Conservation (phyloP, 53 echinoderm and acorn worm genomes). For the Hippasteria phrygiana region DNA sequence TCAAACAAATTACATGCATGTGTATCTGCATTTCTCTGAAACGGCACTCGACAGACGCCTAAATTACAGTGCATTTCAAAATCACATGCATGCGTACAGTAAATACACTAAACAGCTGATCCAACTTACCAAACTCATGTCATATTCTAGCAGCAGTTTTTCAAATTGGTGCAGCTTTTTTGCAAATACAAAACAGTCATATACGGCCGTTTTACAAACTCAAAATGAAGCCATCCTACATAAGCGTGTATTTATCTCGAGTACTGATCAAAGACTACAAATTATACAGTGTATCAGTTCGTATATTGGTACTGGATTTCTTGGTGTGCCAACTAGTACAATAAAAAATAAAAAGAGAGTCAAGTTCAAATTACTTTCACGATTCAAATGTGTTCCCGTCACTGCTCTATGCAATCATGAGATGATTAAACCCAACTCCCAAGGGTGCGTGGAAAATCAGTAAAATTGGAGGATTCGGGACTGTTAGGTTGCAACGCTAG, state of each 20-base stretch:
- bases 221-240: neutral
- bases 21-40: neutral
- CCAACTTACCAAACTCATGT: neutral
- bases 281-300: neutral
- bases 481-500: too few relatives aligned
- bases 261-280: neutral
- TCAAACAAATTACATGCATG: too few relatives aligned
- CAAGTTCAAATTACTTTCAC: neutral
- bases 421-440: too few relatives aligned
- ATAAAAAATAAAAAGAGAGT: too few relatives aligned
- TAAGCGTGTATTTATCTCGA: neutral
- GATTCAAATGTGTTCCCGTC: neutral
- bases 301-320: neutral
- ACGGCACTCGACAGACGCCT: neutral
- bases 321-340: too few relatives aligned
- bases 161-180: neutral
- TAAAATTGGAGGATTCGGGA: too few relatives aligned
- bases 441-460: too few relatives aligned
- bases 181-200: too few relatives aligned
- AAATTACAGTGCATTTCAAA: neutral
- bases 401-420: too few relatives aligned
- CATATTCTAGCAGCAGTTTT: neutral
- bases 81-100: neutral
- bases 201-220: slow-evolving; percentile 1
- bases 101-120: neutral